A percentile compares a stretch with the other conserved stretches of the same genome.
Evolutionary conservation across 2,113 vertebrate species (phyloP).

Genomic region (Hirundichthys speculiger): DNA sequence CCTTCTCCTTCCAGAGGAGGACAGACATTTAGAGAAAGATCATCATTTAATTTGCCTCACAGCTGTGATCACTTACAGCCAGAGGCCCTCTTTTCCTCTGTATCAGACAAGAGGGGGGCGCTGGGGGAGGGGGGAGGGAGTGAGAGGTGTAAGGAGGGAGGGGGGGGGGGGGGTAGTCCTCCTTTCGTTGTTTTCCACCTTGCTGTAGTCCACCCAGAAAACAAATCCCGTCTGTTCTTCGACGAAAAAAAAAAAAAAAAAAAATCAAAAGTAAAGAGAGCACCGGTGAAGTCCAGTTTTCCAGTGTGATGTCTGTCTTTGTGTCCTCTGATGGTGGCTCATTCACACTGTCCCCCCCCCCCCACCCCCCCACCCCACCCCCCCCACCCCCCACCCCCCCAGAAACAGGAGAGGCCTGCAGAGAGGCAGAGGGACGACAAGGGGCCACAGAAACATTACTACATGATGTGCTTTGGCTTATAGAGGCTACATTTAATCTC

Average conservation of each 20-base stretch:
- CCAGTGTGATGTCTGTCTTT: constrained; percentile 22
- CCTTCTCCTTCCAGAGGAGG: constrained; percentile 49
- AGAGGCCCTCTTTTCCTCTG: constrained; percentile 75
- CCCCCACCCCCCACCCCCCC: too few relatives aligned
- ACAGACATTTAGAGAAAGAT: constrained; percentile 62
- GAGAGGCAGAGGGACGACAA: constrained; percentile 44
- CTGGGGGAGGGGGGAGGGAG: constrained; percentile 14
- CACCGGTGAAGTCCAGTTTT: constrained; percentile 35
- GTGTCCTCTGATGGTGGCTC: constrained; percentile 38
- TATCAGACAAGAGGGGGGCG: constrained; percentile 56
- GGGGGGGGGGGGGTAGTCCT: constrained; percentile 24
- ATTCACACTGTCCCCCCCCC: constrained; percentile 71
- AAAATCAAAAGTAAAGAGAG: background rate
- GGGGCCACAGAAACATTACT: constrained; percentile 86
- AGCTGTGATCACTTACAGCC: constrained; percentile 83
- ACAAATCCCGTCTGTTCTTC: constrained; percentile 63
- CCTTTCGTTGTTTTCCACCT: constrained; percentile 52
- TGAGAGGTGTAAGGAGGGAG: constrained; percentile 30
- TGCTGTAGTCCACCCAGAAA: constrained; percentile 55
- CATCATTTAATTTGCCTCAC: constrained; percentile 83
- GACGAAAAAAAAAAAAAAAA: constrained; percentile 23
- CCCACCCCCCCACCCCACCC: too few relatives aligned
- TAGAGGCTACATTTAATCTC: constrained; percentile 97
- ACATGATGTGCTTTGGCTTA: constrained; percentile 93
- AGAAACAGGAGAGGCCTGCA: constrained; percentile 41